Evolutionary conservation across 2,888 invertebrate genomes (phyloP), one percentile per base, ranked within the genome.

Genomic region (Cheilosia grossa): DNA sequence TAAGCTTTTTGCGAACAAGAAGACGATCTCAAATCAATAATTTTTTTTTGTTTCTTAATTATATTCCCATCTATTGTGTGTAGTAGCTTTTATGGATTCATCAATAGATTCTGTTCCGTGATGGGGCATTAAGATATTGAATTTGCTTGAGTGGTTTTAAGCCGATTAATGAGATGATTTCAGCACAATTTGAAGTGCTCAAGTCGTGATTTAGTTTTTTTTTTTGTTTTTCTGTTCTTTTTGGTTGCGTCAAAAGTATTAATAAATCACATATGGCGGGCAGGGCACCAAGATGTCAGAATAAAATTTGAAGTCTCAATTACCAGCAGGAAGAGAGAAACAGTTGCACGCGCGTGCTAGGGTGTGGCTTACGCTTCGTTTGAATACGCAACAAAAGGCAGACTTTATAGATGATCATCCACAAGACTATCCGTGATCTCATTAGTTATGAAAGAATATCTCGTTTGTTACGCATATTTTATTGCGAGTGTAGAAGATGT

Each of bases 161-260:
- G 75, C 81, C 75, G 75, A 82, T 82, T 82, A 81, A 74, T 66
- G 47, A 67, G 37, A 61, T 42, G 66, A 54, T 37, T 73, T 73
- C 53, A 42, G 42, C 21, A 53, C 53, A 19, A 73, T 37, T 53
- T 66, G 33, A 66, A 70, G 19, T 66, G 58, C 56, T 63, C 33
- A 70, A 58, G 42, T 42, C 73, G 66, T 67, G 79, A 73, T 42
- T 19, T 24, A 33, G 9, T 9, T 19, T 10, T 56, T 33, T 33
- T 9, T 33, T 9, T 2, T 33, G 1, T 33, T 1, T 2, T 3
- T 33, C 24, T 27, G 0, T 51, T 37, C 17, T 24, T 49, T 49
- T 61, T 3, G 27, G 30, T n/a, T 15, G 49, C 30, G 10, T 63
- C 49, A 17, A 33, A 17, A 5, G n/a, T 33, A 33, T 24, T 40